A percentile compares a stretch with the other conserved stretches of the same genome.
Conservation (phyloP, 2,797 vertebrate species). For the Silurus lanzhouensis region DNA sequence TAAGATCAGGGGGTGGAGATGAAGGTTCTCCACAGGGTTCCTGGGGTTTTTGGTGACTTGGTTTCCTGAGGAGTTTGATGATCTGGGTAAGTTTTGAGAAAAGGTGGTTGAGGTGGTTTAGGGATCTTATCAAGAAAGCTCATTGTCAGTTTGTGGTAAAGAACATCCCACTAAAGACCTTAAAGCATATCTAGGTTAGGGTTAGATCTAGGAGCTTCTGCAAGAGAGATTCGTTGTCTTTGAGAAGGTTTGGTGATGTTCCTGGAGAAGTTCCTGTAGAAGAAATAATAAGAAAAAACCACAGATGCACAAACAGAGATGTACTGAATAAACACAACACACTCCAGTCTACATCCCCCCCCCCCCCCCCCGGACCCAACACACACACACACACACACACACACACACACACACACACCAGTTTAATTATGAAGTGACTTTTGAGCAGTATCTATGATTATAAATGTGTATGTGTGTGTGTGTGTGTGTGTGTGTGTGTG, state of each 20-base stretch:
- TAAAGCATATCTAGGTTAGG: not conserved
- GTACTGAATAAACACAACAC: not conserved
- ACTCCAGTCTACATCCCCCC: too few relatives aligned
- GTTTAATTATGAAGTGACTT: too few relatives aligned
- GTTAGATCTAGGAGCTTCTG: not conserved
- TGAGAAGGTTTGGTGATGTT: not conserved
- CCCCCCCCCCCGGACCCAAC: not conserved
- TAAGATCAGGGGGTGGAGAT: not conserved
- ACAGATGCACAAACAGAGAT: not conserved
- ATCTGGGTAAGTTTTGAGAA: not conserved
- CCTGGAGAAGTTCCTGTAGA: not conserved
- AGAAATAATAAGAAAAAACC: not conserved
- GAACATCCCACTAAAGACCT: not conserved
- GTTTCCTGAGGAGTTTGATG: too few relatives aligned
- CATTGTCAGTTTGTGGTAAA: not conserved
- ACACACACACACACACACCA: too few relatives aligned
- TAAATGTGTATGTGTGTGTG: not conserved
- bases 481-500: not conserved
- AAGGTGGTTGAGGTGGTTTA: not conserved
- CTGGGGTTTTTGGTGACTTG: not conserved
- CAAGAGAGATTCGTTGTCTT: not conserved
- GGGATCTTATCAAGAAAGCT: not conserved
- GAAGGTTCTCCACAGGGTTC: not conserved
- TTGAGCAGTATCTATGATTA: too few relatives aligned
- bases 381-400: not conserved